Evolutionary conservation across 2,797 vertebrate species (phyloP).

Genomic region (Rhinella marina): DNA sequence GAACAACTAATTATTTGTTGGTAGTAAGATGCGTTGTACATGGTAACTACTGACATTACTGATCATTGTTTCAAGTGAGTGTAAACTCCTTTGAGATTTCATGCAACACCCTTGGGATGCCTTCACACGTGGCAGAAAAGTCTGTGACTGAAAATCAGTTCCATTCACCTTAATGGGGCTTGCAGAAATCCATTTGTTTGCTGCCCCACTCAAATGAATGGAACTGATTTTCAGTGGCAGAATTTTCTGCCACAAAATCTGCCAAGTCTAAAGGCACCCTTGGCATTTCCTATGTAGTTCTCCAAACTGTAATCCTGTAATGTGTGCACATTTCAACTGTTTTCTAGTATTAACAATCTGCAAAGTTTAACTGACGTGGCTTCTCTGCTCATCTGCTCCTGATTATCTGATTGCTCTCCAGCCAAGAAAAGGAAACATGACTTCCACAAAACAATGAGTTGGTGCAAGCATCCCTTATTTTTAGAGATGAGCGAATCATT

Average conservation of each 20-base stretch:
- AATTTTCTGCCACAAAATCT: too few relatives aligned
- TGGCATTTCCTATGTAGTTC: constrained; percentile 6
- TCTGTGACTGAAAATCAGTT: too few relatives aligned
- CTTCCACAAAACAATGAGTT: constrained; percentile 5
- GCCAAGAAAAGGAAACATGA: constrained; percentile 36
- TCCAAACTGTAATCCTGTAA: constrained; percentile 12
- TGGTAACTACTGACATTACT: background rate
- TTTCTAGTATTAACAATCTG: constrained; percentile 39
- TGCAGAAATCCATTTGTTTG: too few relatives aligned
- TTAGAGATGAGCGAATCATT: too few relatives aligned
- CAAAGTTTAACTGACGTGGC: constrained; percentile 56
- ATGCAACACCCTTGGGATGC: too few relatives aligned
- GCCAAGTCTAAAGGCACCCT: too few relatives aligned
- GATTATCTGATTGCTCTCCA: constrained; percentile 43
- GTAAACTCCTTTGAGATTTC: background rate
- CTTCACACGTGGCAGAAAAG: too few relatives aligned
- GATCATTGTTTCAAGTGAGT: background rate
- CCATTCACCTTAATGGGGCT: too few relatives aligned
- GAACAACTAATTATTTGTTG: background rate
- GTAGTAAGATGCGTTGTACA: background rate
- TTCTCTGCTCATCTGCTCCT: constrained; percentile 47
- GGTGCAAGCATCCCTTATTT: background rate
- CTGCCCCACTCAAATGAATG: too few relatives aligned
- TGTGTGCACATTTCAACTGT: constrained; percentile 6
- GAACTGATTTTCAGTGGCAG: too few relatives aligned